phyloP scores from a whole-genome alignment of 2,797 vertebrate genomes.

The Sebastes vulpes region DNA sequence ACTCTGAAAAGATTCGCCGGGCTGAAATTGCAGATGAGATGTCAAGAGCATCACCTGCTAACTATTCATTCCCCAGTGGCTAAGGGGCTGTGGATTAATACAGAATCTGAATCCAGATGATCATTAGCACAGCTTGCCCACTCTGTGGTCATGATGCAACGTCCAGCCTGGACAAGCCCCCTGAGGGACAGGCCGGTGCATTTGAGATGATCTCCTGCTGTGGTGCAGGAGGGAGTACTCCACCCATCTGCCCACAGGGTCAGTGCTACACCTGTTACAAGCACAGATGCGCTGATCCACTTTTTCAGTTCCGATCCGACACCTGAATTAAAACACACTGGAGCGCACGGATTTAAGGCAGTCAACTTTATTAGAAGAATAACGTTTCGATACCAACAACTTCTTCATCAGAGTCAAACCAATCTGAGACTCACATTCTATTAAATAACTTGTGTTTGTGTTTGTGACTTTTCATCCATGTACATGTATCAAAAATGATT shows the following conservation, averaged over 20 bases:
- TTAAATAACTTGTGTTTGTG: too few species aligned
- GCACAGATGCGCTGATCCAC: neutral
- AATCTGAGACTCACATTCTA: too few species aligned
- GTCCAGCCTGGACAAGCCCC: neutral
- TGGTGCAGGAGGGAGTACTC: neutral
- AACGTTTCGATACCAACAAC: neutral
- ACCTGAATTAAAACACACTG: neutral
- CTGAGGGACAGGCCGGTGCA: neutral
- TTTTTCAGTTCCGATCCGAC: neutral
- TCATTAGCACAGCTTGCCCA: neutral
- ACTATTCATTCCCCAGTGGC: neutral
- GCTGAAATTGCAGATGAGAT: neutral
- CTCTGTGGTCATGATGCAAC: neutral
- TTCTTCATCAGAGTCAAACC: too few species aligned
- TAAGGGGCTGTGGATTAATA: neutral
- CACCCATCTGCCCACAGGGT: neutral
- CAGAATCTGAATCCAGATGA: neutral
- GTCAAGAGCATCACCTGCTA: neutral
- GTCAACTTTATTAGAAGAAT: neutral
- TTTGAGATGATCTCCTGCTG: neutral
- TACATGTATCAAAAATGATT: too few species aligned
- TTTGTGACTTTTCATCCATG: too few species aligned
- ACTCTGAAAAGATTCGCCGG: neutral
- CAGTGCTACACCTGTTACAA: neutral
- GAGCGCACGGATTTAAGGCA: neutral